These are phyloP conservation scores for Esox lucius DNA, from an alignment of 2,797 vertebrate genomes.

Conservation along the genomic window DNA sequence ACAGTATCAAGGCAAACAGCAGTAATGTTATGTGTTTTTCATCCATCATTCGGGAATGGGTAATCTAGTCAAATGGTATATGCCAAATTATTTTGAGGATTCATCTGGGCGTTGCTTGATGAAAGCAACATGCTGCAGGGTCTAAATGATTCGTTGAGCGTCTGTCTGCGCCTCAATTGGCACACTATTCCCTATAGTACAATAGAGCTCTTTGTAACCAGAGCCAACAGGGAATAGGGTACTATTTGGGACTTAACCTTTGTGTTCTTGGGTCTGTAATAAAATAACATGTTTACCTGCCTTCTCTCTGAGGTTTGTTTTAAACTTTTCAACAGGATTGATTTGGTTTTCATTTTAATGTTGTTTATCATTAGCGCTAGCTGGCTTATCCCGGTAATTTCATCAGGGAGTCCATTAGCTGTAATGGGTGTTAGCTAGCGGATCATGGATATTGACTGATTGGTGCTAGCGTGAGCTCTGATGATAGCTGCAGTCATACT, in stretches of 20 bases:
- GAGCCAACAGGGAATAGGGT: neutral
- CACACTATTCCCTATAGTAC: neutral
- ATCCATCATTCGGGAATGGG: slow-evolving; percentile 68
- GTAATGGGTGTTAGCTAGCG: slow-evolving; percentile 77
- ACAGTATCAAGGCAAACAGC: slow-evolving; percentile 60
- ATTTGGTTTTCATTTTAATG: slow-evolving; percentile 80
- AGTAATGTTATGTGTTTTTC: slow-evolving; percentile 53
- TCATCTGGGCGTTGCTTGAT: slow-evolving; percentile 65
- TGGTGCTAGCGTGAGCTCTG: slow-evolving; percentile 70
- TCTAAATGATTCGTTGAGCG: slow-evolving; percentile 70
- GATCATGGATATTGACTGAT: slow-evolving; percentile 71
- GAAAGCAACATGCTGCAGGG: slow-evolving; percentile 45
- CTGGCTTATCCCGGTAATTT: slow-evolving; percentile 70
- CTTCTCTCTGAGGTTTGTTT: slow-evolving; percentile 65
- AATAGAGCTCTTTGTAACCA: neutral
- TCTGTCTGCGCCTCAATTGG: slow-evolving; percentile 21
- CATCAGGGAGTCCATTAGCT: slow-evolving; percentile 78
- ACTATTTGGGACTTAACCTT: neutral
- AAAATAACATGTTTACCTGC: slow-evolving; percentile 65
- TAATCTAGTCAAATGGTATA: slow-evolving; percentile 66
- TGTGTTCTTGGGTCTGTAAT: slow-evolving; percentile 61
- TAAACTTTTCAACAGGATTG: slow-evolving; percentile 74
- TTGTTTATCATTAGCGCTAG: slow-evolving; percentile 79
- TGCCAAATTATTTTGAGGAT: slow-evolving; percentile 65
- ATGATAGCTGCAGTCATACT: slow-evolving; percentile 75